Evolutionary conservation across 2,113 vertebrate species (phyloP).

Genomic region (Pluvialis apricaria): DNA sequence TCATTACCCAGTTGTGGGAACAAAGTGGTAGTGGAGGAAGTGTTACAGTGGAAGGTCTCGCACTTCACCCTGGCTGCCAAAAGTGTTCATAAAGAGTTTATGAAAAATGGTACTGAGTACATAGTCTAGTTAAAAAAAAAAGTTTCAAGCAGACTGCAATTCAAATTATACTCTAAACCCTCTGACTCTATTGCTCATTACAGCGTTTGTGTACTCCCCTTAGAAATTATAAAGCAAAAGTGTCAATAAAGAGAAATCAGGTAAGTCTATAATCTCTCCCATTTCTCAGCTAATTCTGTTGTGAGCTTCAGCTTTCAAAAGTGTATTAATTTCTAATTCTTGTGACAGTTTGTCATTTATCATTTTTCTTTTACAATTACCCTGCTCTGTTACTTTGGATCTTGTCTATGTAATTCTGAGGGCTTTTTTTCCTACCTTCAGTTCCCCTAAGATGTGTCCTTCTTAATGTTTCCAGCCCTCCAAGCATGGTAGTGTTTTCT

Average conservation of each 20-base stretch:
- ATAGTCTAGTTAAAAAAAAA: neutral
- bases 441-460: neutral
- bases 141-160: neutral
- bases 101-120: neutral
- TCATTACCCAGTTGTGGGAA: neutral
- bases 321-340: neutral
- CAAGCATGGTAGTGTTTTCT: neutral
- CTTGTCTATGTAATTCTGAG: neutral
- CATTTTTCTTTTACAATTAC: neutral
- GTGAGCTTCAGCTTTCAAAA: neutral
- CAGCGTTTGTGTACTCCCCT: neutral
- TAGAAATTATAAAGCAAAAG: neutral
- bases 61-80: neutral
- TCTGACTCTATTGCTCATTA: neutral
- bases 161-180: neutral
- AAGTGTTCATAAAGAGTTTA: neutral
- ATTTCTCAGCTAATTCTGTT: neutral
- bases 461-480: neutral
- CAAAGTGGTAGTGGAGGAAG: neutral
- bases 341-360: neutral
- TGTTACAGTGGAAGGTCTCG: neutral
- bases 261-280: neutral
- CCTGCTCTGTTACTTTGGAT: neutral
- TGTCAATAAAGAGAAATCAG: neutral
- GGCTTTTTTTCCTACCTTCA: neutral